Conservation (phyloP, 2,797 vertebrate genomes). For the Mustela erminea region DNA sequence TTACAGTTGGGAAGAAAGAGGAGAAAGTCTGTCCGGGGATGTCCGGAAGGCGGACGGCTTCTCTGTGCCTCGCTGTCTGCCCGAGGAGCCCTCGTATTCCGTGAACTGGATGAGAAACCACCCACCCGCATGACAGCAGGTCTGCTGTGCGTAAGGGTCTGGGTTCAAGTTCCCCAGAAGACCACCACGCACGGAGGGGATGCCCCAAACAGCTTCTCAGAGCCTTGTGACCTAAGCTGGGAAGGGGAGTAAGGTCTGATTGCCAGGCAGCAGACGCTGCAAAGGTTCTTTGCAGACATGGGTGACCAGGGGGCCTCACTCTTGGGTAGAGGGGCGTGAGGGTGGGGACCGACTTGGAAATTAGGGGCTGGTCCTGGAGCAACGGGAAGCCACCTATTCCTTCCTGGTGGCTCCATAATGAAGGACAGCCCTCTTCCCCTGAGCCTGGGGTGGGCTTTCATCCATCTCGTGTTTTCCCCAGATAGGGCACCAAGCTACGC, state of each 20-base stretch:
- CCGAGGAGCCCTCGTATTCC: fast-evolving
- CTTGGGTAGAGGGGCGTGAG: fast-evolving
- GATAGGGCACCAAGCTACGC: fast-evolving
- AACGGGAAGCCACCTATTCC: not conserved
- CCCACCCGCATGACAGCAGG: fast-evolving
- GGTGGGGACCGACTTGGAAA: not conserved
- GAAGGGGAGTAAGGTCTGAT: not conserved
- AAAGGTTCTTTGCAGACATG: fast-evolving
- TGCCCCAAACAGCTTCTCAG: no score
- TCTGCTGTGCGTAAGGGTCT: not conserved
- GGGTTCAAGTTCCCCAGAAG: not conserved
- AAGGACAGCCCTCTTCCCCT: not conserved
- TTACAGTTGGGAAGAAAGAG: not conserved
- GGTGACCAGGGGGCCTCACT: not conserved
- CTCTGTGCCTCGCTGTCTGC: fast-evolving
- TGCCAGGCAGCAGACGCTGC: fast-evolving
- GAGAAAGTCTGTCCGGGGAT: fast-evolving
- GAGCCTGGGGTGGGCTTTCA: not conserved
- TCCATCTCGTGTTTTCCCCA: fast-evolving
- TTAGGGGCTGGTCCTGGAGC: not conserved
- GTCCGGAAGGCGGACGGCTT: fast-evolving
- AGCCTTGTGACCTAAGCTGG: not conserved
- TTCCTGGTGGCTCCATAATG: not conserved
- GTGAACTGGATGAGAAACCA: fast-evolving
- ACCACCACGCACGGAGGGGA: fast-evolving